Base-by-base conservation (phyloP, 2,888 invertebrate species). In the Timandra comae region DNA sequence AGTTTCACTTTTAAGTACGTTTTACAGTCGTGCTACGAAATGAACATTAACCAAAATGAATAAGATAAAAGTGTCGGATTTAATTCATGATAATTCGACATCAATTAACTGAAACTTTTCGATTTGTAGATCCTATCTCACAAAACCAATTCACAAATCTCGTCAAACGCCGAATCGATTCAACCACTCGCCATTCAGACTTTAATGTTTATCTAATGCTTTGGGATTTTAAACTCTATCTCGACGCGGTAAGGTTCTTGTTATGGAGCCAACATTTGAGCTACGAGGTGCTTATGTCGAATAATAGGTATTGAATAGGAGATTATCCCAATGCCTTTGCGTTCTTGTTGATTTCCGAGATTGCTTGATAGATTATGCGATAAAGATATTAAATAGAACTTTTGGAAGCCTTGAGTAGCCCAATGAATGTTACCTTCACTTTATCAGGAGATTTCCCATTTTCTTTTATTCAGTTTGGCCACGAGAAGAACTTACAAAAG, bases 241-340 rank as follows among this genome's bases (percentile, higher is more conserved):
- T 2, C 1, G 12, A 19, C 7, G 7, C 0, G 0, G 26, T 34
- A 19, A 22, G 29, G n/a, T 29, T 19, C 21, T 8, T 22, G 37
- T 29, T 28, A 24, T 25, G 32, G 24, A 13, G 29, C 35, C 21
- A 13, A 10, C 28, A 35, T 23, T 12, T 12, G 5, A 10, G 16
- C 12, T 28, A 33, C 27, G 36, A 41, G 47, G 46, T 56, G 42
- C 45, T 56, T 56, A 52, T 51, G 53, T 30, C 44, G 33, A 44
- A 52, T 58, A 52, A 55, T 56, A 51, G 51, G 51, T 47, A 47
- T 53, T 45, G 35, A 38, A 49, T 44, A 37, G 35, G 29, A 45
- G 47, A 53, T 56, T 51, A 54, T 48, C 51, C 39, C 48, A 48
- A 54, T 44, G 56, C 43, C 48, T 56, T 53, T 48, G 43, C 50